phyloP scores from a whole-genome alignment of 2,888 invertebrate genomes.

The Tinea semifulvella region DNA sequence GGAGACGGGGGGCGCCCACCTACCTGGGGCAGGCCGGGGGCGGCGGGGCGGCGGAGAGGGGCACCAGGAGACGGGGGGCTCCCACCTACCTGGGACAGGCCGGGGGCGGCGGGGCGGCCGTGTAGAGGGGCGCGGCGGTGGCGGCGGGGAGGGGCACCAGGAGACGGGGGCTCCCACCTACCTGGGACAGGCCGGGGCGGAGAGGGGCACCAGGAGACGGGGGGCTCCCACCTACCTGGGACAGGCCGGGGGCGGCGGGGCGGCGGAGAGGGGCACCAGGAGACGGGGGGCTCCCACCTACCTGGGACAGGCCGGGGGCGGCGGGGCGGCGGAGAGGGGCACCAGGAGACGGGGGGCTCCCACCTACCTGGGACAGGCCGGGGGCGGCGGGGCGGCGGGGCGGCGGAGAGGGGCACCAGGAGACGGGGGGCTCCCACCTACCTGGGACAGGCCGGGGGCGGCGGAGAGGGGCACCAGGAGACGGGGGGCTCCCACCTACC shows the following conservation, averaged over 20 bases:
- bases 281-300: conserved; percentile 26
- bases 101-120: conserved; percentile 67
- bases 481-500: conserved; percentile 33
- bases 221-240: conserved; percentile 39
- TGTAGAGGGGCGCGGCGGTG: conserved; percentile 67
- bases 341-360: conserved; percentile 32
- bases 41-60: conserved; percentile 74
- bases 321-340: conserved; percentile 76
- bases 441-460: conserved; percentile 69
- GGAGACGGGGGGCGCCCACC: too few species aligned
- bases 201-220: conserved; percentile 64
- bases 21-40: conserved; percentile 28
- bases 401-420: conserved; percentile 74
- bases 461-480: conserved; percentile 69
- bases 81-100: conserved; percentile 30
- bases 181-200: too few species aligned
- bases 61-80: conserved; percentile 70
- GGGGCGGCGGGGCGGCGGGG: conserved; percentile 58
- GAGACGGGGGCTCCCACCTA: too few species aligned
- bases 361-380: conserved; percentile 67
- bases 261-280: conserved; percentile 72
- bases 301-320: conserved; percentile 62
- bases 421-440: conserved; percentile 42
- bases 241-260: conserved; percentile 72
- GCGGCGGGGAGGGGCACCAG: conserved; percentile 78